Conservation (phyloP, 2,888 invertebrate genomes). For the Chamaedrilus cognettii region DNA sequence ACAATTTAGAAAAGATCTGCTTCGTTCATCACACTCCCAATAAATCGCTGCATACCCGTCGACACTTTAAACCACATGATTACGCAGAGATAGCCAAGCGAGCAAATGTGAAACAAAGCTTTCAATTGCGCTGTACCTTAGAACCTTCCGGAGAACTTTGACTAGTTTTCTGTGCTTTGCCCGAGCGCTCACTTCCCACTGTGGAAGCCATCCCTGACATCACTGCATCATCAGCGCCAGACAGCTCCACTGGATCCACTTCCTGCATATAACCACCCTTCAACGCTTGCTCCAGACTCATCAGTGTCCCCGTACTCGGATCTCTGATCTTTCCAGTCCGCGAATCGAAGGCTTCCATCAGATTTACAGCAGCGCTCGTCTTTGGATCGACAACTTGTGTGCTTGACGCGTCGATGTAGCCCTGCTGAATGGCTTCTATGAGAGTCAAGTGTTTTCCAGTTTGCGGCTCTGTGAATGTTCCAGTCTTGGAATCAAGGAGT, state of each 20-base stretch:
- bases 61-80: no score
- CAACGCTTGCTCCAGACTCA: not conserved
- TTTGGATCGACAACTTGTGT: conserved; percentile 32
- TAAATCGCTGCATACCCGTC: no score
- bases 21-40: no score
- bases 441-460: conserved; percentile 64
- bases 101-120: no score
- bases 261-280: not conserved
- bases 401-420: conserved; percentile 61
- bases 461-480: conserved; percentile 75
- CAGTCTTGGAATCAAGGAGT: conserved; percentile 81
- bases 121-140: no score
- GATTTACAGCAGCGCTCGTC: conserved; percentile 43
- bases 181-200: no score
- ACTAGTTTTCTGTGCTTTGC: no score
- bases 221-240: no score
- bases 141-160: no score
- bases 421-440: conserved; percentile 44
- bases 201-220: no score
- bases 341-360: conserved; percentile 39
- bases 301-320: not conserved
- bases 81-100: no score
- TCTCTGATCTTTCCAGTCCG: conserved; percentile 2
- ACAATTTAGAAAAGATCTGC: no score
- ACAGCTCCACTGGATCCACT: not conserved